Evolutionary conservation across 2,113 vertebrate species (phyloP).

Genomic region (Jaculus jaculus): DNA sequence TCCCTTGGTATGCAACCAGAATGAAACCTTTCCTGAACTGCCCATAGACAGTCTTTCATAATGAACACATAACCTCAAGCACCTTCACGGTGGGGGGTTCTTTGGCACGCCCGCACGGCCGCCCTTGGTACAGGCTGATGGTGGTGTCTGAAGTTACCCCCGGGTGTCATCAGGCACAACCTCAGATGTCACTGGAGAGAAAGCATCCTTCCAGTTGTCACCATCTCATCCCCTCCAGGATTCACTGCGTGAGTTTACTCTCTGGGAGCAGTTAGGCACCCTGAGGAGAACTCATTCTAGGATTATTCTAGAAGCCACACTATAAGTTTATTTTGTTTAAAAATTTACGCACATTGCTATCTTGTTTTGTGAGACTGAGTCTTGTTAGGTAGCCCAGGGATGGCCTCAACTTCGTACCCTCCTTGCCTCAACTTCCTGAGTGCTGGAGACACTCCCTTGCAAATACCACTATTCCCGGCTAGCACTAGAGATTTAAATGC

Average conservation of each 20-base stretch:
- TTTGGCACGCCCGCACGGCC: not conserved
- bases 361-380: not conserved
- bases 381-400: not conserved
- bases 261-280: not conserved
- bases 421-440: not conserved
- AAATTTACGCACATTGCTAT: not conserved
- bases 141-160: not conserved
- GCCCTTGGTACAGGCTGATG: not conserved
- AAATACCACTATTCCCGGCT: too few relatives aligned
- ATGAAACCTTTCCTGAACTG: not conserved
- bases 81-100: not conserved
- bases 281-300: not conserved
- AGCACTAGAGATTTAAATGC: conserved; percentile 13
- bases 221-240: not conserved
- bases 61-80: not conserved
- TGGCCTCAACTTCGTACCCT: not conserved
- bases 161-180: not conserved
- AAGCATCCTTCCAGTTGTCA: not conserved
- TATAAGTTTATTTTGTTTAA: conserved; percentile 7
- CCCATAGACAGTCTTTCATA: not conserved
- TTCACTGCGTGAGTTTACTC: not conserved
- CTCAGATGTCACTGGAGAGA: not conserved
- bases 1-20: not conserved
- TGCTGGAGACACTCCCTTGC: not conserved
- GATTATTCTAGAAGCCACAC: conserved; percentile 21